These are phyloP conservation scores for Pterophyllum scalare DNA, from an alignment of 2,113 vertebrate genomes.

Conservation along the genomic window DNA sequence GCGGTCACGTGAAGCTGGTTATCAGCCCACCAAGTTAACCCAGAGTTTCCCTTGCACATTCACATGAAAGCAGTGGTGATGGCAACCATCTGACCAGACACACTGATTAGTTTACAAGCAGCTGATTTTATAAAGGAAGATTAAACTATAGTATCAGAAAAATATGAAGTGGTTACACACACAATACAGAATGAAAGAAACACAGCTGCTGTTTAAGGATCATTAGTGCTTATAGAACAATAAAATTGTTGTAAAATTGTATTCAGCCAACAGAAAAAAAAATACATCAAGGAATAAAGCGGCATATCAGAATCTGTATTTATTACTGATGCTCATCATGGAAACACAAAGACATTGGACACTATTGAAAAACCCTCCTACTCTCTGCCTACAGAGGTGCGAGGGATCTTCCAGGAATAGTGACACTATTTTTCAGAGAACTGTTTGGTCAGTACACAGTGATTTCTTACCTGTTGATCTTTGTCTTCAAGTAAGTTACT, in stretches of 20 bases:
- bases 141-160: too few species aligned
- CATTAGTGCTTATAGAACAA: slow-evolving; percentile 1
- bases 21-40: too few species aligned
- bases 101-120: too few species aligned
- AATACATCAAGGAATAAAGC: background rate
- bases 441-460: background rate
- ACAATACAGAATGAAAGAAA: too few species aligned
- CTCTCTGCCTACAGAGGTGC: background rate
- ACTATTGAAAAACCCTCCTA: background rate
- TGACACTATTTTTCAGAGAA: background rate
- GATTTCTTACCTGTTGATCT: background rate
- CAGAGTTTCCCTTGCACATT: too few species aligned
- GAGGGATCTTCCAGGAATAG: background rate
- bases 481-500: background rate
- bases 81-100: too few species aligned
- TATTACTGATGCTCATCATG: background rate
- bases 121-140: too few species aligned
- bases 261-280: background rate
- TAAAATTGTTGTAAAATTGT: background rate
- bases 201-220: background rate
- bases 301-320: background rate
- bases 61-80: too few species aligned
- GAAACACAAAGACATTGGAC: background rate
- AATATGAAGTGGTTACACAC: too few species aligned
- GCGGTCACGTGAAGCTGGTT: too few species aligned